A percentile compares a stretch with the other conserved stretches of the same genome.
phyloP scores from a whole-genome alignment of 2,797 vertebrate genomes.

The Botia almorhae region DNA sequence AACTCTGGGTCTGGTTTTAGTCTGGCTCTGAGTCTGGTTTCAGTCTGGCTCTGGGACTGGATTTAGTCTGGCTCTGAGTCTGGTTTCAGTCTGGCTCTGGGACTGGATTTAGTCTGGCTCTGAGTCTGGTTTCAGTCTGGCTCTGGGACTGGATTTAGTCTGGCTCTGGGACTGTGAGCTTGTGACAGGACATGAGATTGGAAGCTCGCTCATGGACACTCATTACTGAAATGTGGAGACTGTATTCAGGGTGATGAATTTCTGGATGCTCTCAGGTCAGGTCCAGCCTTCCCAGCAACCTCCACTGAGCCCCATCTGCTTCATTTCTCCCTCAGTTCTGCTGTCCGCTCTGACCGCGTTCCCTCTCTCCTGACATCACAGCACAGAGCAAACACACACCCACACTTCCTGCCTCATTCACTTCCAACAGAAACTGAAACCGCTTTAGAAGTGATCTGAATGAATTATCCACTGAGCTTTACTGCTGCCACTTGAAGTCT shows the following conservation, averaged over 20 bases:
- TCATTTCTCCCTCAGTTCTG: conserved; percentile 31
- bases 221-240: conserved; percentile 24
- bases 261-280: conserved; percentile 58
- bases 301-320: conserved; percentile 35
- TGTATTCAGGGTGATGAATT: conserved; percentile 53
- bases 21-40: no score
- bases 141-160: no score
- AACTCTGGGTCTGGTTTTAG: no score
- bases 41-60: no score
- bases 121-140: background rate
- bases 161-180: no score
- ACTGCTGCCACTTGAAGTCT: background rate
- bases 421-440: conserved; percentile 7
- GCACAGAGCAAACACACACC: conserved; percentile 57
- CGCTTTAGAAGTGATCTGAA: background rate
- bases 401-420: conserved; percentile 42
- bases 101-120: no score
- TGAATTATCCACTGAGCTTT: background rate
- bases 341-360: conserved; percentile 36
- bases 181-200: conserved; percentile 1
- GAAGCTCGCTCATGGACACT: conserved; percentile 27
- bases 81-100: background rate
- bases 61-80: no score
- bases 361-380: conserved; percentile 58
- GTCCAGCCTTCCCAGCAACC: conserved; percentile 58